Evolutionary conservation across 92 coral and sea anemone genomes (phyloP).

Genomic region (Pocillopora meandrina): DNA sequence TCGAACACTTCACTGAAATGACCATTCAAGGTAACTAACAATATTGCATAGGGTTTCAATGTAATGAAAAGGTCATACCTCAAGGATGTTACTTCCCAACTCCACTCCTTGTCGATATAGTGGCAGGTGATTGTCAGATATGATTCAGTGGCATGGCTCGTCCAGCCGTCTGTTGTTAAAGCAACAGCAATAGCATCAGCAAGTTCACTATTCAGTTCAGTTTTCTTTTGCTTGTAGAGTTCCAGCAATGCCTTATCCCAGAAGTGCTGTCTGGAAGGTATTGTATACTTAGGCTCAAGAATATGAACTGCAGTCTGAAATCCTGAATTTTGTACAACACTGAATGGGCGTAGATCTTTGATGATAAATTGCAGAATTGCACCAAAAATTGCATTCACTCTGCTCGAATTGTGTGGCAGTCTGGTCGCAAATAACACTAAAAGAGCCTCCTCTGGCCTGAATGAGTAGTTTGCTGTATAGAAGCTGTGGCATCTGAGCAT

Average conservation of each 20-base stretch:
- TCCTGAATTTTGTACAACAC: constrained; percentile 44
- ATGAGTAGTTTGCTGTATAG: neutral
- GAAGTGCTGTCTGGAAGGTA: constrained; percentile 52
- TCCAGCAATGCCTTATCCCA: constrained; percentile 46
- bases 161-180: constrained; percentile 68
- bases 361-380: constrained; percentile 23
- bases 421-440: neutral
- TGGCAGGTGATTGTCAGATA: constrained; percentile 36
- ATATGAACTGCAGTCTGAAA: constrained; percentile 36
- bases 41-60: neutral
- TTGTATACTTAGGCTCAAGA: constrained; percentile 42
- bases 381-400: constrained; percentile 10
- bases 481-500: neutral
- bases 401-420: constrained; percentile 7
- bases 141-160: constrained; percentile 54
- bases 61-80: constrained; percentile 37
- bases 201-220: constrained; percentile 26
- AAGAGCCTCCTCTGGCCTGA: neutral
- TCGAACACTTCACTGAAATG: neutral
- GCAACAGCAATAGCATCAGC: constrained; percentile 48
- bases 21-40: too few relatives aligned
- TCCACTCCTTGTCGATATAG: constrained; percentile 39
- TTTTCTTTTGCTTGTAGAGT: constrained; percentile 43
- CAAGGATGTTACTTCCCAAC: constrained; percentile 39
- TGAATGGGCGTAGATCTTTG: constrained; percentile 29